Conservation (phyloP, 2,113 vertebrate species). For the Istiophorus platypterus region DNA sequence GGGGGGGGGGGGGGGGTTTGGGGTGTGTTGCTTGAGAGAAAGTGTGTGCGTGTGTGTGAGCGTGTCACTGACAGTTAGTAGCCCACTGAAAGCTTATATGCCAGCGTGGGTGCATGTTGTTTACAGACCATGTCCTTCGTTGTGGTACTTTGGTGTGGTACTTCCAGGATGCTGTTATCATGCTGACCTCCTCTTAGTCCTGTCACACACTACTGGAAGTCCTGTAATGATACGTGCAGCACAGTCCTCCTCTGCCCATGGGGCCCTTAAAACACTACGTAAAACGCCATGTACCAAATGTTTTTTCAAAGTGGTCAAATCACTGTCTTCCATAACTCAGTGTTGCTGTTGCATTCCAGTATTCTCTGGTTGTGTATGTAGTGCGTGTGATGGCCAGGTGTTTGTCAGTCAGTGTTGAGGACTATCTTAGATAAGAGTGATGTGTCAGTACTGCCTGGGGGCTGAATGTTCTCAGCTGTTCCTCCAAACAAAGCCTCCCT, state of each 20-base stretch:
- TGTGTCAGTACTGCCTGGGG: slow-evolving; percentile 56
- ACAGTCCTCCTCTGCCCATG: slow-evolving; percentile 31
- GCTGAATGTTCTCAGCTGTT: slow-evolving; percentile 63
- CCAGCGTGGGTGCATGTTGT: slow-evolving; percentile 69
- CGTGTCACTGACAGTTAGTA: slow-evolving; percentile 59
- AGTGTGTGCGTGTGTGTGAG: slow-evolving; percentile 32
- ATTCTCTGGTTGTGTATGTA: slow-evolving; percentile 9
- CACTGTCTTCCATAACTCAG: background rate
- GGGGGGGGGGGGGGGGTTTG: background rate
- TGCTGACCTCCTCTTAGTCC: slow-evolving; percentile 74
- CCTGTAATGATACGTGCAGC: slow-evolving; percentile 49
- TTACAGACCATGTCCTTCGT: slow-evolving; percentile 70
- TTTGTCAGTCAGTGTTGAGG: slow-evolving; percentile 45
- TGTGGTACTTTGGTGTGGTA: slow-evolving; percentile 74
- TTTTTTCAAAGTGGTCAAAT: slow-evolving; percentile 23
- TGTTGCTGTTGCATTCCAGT: slow-evolving; percentile 19
- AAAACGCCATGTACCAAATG: background rate
- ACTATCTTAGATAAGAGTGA: slow-evolving; percentile 68
- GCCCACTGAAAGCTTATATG: slow-evolving; percentile 66
- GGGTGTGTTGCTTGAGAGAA: slow-evolving; percentile 40
- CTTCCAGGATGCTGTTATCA: slow-evolving; percentile 79
- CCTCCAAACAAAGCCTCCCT: slow-evolving; percentile 71
- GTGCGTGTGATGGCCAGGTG: slow-evolving; percentile 51
- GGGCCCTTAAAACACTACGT: slow-evolving; percentile 6
- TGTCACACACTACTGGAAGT: slow-evolving; percentile 73